Evolutionary conservation across 2,797 vertebrate genomes (phyloP), one percentile per base, ranked within the genome.

Genomic region (Gymnoscopelus microlampas): DNA sequence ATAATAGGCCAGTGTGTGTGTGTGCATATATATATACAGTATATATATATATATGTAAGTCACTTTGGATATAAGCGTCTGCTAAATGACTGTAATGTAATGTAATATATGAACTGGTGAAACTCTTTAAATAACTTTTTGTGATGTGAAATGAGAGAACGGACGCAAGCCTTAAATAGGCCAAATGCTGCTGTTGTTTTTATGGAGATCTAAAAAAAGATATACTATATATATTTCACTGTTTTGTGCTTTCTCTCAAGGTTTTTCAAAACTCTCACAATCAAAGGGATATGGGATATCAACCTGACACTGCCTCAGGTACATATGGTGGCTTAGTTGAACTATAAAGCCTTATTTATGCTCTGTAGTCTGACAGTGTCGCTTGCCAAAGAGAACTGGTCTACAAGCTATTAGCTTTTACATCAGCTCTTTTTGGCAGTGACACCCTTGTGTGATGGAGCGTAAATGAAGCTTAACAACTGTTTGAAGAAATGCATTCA

Each of bases 301-400:
- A 85, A 79, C 72, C 83, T 78, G 79, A 69, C 60, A 81, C 76
- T 5, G 74, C 60, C 15, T 81, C 85, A 79, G 92, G 94, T 94
- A 88, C 66, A 73, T 71, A 24, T 67, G 0, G 54, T 2, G 13
- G 66, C 14, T 14, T 23, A 2, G 56, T 3, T 15, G 19, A 49
- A 48, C 39, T 49, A 61, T 23, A 23, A 19, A 49, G 47, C 23
- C 9, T 5, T 13, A 61, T 49, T 23, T 44, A 44, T 44, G 44
- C 4, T 48, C 24, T 24, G 44, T 44, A 44, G 39, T 44, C 2
- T 44, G 39, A 19, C 23, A 10, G 15, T 54, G 53, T 19, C 23
- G 53, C 51, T 53, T 7, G 8, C 23, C n/a, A 54, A 53, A 53
- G 5, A 19, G n/a, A 9, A 53, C 19, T 53, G 6, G 19, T 53